Percentiles rank a stretch among this genome's conserved stretches.
Conservation (phyloP, 2,113 vertebrate genomes). For the Myanophis thanlyinensis region DNA sequence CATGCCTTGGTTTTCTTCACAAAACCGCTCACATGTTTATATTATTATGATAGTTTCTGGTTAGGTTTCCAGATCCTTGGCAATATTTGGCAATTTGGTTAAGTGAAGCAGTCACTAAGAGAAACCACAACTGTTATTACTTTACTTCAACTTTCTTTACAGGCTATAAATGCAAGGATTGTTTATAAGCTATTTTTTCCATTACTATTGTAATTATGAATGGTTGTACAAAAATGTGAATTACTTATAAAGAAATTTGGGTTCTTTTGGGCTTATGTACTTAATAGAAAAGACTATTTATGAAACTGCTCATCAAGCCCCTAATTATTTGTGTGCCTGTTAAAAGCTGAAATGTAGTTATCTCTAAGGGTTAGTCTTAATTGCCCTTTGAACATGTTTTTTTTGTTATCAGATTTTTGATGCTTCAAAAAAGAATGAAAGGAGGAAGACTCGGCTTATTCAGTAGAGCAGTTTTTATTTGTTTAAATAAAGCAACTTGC, state of each 20-base stretch:
- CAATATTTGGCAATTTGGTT: too few species aligned
- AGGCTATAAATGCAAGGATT: too few species aligned
- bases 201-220: too few species aligned
- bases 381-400: background rate
- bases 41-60: too few species aligned
- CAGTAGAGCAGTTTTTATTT: background rate
- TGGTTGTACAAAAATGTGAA: slow-evolving; percentile 1
- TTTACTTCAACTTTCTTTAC: too few species aligned
- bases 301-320: slow-evolving; percentile 1
- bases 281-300: slow-evolving; percentile 6
- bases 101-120: too few species aligned
- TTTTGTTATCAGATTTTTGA: slow-evolving; percentile 2
- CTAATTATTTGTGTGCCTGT: background rate
- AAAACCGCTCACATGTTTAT: too few species aligned
- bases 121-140: too few species aligned
- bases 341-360: background rate
- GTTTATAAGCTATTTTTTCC: too few species aligned
- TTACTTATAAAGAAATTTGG: background rate
- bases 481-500: background rate
- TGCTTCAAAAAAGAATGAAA: background rate
- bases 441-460: background rate
- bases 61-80: too few species aligned
- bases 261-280: background rate
- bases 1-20: too few species aligned
- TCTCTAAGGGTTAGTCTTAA: background rate